Base-by-base conservation (phyloP, 2,797 vertebrate genomes). In the Leptodactylus fallax region DNA sequence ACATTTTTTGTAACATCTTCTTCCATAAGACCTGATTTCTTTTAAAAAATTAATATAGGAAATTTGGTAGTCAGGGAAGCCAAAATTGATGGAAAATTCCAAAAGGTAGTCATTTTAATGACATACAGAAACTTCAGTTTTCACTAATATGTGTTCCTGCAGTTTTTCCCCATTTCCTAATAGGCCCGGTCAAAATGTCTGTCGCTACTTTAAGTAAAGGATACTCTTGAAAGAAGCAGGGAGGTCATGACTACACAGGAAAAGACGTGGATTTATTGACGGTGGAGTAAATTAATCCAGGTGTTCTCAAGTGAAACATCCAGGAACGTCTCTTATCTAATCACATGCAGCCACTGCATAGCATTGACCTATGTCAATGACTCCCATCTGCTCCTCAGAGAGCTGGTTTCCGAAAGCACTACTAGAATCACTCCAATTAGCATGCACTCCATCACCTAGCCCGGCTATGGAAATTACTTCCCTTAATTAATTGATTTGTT, bases 261-360 rank as follows among this genome's bases (percentile, higher is more conserved):
- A 49, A 72, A 72, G 45, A 8, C 19, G 71, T 21, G 36, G 49
- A 77, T 23, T 53, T 53, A 77, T 76, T 76, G 25, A 6, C 11
- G 36, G 74, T n/a, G 17, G 47, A 77, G 74, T 77, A 23, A 77
- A 77, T 77, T 12, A 77, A n/a, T 77, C 74, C 74, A 53, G 74
- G 74, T 77, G 74, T 77, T 77, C 74, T 77, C 74, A 77, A 21
- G 74, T 77, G 49, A 77, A 49, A 77, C 47, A 53, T 77, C 71
- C 71, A 74, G 71, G 9, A 49, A 49, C 17, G 10, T 49, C 74
- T 77, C 74, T 77, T 77, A 53, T 77, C 74, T 77, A 77, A 77
- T 77, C 74, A 77, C 21, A 77, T 77, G 74, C 47, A 77, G 47
- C 74, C 74, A 53, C 47, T 23, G 74, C 7, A n/a, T 53, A 77